Base-by-base conservation (phyloP, 2,113 vertebrate species). In the Elephantulus edwardii region DNA sequence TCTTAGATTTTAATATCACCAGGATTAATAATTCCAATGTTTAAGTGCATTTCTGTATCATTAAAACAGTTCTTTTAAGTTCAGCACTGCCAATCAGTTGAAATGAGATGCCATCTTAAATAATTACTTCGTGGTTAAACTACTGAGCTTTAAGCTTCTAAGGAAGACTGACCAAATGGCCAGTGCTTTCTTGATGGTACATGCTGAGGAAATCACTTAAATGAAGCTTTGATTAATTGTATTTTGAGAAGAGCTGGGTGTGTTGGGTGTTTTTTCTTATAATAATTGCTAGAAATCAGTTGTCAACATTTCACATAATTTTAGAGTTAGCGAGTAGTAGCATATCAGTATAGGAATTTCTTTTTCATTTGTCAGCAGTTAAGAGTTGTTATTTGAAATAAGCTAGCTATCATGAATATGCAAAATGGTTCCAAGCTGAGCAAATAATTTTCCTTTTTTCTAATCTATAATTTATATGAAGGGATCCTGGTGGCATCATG, bases 1-100 rank as follows among this genome's bases (percentile, higher is more conserved):
- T 71, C 54, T 72, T 72, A 82, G 38, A 87, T 14, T 88, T 88
- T 2, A 82, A 74, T 70, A 42, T 79, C 86, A 68, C n/a, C 42
- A 60, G 75, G 7, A 90, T 22, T 68, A 83, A 56, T 89, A 74
- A 64, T 83, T 88, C 33, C 85, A 79, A 72, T 83, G 83, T 90
- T 93, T 92, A 86, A 89, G 66, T 52, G 1, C 56, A 77, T 13
- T 9, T 19, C 28, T 72, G 10, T 66, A 48, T 12, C 13, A 3
- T 64, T 90, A 20, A 79, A 79, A 22, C 88, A 76, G 66, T 86
- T 79, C 84, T n/a, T n/a, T 77, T 76, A 75, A 95, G 80, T n/a
- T 71, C 70, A 88, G 17, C 46, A n/a, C 79, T 75, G 22, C 4
- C 17, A 14, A 19, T 77, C 58, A 60, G 3, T 78, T 95, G 81